Evolutionary conservation across 2,113 vertebrate species (phyloP), one percentile per base, ranked within the genome.

Genomic region (Triplophysa tibetana): DNA sequence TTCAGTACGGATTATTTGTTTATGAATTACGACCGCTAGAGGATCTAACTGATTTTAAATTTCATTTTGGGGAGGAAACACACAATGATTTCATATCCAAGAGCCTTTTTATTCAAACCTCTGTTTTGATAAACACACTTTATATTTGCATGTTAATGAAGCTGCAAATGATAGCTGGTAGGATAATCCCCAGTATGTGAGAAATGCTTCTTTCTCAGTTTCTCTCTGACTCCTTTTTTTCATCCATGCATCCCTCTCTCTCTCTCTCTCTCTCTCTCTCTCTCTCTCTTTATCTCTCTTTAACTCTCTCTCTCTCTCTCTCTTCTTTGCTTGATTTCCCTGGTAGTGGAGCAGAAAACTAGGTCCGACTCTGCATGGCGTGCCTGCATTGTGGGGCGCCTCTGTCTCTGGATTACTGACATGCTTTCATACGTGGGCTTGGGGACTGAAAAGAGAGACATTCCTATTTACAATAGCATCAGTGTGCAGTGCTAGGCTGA

Each of bases 371-470:
- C 88, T 89, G 85, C 85, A 56, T 77, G 56, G 78, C 33, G 86
- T 78, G 87, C 85, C 79, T 82, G 89, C 83, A 85, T 87, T 90
- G 87, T 89, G 87, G 85, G 88, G 89, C 86, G 82, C 87, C 86
- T 87, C 82, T 74, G 90, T 90, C 87, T 88, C 83, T 41, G 87
- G 91, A 91, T 92, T 92, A 91, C 92, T 92, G 92, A 93, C 91
- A 86, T 92, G 90, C 91, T 86, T 87, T 91, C 90, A 91, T 89
- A 90, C 83, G 88, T 88, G 86, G 90, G 90, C 89, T 90, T 87
- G 88, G 87, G 89, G 88, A 90, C 88, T 94, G 92, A 94, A 95
- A 93, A 91, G 91, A 91, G 86, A 94, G 84, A 82, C 91, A 92
- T 94, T 91, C 93, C 91, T 88, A 60, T 63, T 88, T 88, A 95